phyloP scores from a whole-genome alignment of 1,140 invertebrate species.

The Rhagoletis pomonella region DNA sequence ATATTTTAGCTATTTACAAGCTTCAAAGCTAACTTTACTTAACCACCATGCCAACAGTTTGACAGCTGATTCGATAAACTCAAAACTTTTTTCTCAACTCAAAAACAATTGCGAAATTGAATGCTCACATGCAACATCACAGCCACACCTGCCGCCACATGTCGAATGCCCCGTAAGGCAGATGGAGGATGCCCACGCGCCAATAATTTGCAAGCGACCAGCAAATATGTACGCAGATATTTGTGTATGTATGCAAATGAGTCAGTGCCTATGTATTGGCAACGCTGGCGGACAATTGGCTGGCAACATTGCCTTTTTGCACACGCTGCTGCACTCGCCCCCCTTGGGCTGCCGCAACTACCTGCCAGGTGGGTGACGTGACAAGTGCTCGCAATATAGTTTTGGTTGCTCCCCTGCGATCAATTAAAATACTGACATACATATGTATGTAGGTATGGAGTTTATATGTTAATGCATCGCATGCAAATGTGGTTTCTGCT shows the following conservation, averaged over 20 bases:
- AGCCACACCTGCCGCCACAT: constrained; percentile 29
- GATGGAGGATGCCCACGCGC: background rate
- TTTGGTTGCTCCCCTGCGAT: background rate
- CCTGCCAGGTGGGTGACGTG: background rate
- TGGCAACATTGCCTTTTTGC: background rate
- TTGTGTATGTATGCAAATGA: background rate
- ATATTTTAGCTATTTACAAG: too few relatives aligned
- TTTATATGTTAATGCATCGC: background rate
- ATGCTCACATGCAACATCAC: constrained; percentile 24
- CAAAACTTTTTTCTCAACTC: background rate
- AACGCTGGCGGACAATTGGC: background rate
- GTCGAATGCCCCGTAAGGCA: too few relatives aligned
- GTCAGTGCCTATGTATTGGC: background rate
- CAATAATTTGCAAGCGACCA: background rate
- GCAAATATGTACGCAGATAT: background rate
- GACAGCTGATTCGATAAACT: constrained; percentile 6
- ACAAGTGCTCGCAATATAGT: background rate
- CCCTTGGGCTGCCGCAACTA: background rate
- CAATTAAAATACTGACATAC: background rate
- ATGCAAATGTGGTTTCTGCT: background rate
- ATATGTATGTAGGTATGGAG: background rate
- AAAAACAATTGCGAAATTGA: background rate
- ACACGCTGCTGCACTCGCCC: background rate
- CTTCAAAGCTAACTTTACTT: too few relatives aligned
- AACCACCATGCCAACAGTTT: background rate